Evolutionary conservation across 2,113 vertebrate genomes (phyloP).

Genomic region (Campylorhamphus procurvoides): DNA sequence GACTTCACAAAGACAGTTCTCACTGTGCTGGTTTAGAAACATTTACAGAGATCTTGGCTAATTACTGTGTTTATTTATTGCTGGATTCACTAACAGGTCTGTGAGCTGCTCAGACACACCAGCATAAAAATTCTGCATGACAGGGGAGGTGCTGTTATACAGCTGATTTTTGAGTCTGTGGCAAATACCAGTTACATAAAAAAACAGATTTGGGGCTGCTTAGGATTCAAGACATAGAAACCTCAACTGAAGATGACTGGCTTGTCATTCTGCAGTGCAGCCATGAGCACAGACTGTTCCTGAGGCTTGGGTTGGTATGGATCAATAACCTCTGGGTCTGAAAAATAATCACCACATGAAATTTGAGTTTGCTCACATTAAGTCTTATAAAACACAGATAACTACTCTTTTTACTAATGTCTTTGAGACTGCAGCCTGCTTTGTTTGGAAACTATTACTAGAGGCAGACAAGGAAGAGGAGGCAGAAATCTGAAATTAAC

Average conservation of each 20-base stretch:
- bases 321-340: background rate
- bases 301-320: background rate
- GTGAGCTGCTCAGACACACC: background rate
- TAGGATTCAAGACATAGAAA: background rate
- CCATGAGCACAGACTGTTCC: background rate
- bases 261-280: background rate
- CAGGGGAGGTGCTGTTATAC: background rate
- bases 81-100: slow-evolving; percentile 4
- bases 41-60: background rate
- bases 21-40: background rate
- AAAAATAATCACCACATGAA: background rate
- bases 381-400: background rate
- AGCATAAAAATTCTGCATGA: background rate
- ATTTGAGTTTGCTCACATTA: background rate
- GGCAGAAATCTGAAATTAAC: slow-evolving; percentile 17
- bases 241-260: background rate
- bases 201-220: background rate
- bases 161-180: background rate
- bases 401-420: background rate
- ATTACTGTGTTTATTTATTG: slow-evolving; percentile 32
- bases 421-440: background rate
- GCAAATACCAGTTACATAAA: background rate
- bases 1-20: background rate
- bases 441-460: slow-evolving; percentile 6
- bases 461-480: background rate